Base-by-base conservation (phyloP, 2,113 vertebrate species). In the Campylomormyrus numenius region DNA sequence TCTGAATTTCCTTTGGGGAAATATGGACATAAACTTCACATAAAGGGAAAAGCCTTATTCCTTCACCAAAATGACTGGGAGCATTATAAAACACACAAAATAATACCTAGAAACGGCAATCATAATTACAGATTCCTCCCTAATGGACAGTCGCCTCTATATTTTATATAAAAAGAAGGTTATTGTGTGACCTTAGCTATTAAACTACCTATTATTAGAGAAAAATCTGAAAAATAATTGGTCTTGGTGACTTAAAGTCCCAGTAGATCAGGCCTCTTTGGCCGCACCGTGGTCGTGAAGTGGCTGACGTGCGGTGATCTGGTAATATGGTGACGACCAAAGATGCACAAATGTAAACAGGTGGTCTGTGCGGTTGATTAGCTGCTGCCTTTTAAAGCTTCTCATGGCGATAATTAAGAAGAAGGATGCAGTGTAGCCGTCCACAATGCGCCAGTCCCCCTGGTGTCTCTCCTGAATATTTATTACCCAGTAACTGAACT, bases 401-500 rank as follows among this genome's bases (percentile, higher is more conserved):
- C 83, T 88, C 70, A 39, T 39, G 45, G 50, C 21, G 35, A 35
- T 89, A 88, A 90, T 66, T 50, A 84, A 85, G 88, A 90, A 48
- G 88, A 89, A 42, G n/a, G 52, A 90, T 89, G 87, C 86, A 77
- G 31, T n/a, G 58, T 39, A 89, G 90, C 88, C 90, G 91, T 93
- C 90, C 93, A 89, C 89, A 91, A 90, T 88, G 85, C 91, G 88
- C 90, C 39, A 88, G 90, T 90, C 89, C 90, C 86, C 42, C 91
- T 88, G 91, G 89, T 86, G 88, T 90, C 89, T 85, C 80, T n/a
- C 50, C 31, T 56, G 91, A 91, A 90, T 91, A 93, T 93, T 91
- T 91, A 90, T 89, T 91, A 89, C 87, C 91, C 89, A 90, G 88
- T 89, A 91, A 92, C 90, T 92, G 91, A 92, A 92, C 92, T 93